A percentile compares a stretch with the other conserved stretches of the same genome.
Evolutionary conservation across 2,113 vertebrate species (phyloP).

Genomic region (Eudorcas thomsonii): DNA sequence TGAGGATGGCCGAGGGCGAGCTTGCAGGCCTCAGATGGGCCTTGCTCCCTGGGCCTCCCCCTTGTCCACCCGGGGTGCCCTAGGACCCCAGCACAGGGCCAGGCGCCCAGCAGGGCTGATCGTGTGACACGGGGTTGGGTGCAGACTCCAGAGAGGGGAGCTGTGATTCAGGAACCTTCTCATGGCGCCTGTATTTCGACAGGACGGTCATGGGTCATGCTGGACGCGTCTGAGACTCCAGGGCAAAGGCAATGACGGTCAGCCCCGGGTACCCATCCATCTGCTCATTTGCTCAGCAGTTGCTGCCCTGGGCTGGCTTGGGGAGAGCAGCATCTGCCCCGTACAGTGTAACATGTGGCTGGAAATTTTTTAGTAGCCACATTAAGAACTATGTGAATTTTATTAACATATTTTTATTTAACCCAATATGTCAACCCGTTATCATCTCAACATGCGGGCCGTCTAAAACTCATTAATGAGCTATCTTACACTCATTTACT

Average conservation of each 20-base stretch:
- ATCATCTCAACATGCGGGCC: background rate
- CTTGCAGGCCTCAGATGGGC: background rate
- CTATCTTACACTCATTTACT: background rate
- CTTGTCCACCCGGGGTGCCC: background rate
- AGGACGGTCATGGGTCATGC: background rate
- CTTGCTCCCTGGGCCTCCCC: background rate
- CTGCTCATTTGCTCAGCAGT: background rate
- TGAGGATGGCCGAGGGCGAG: background rate
- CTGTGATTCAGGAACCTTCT: too few species aligned
- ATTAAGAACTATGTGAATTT: background rate
- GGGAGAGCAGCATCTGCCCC: too few species aligned
- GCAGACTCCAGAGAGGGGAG: background rate
- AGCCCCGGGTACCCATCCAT: rapidly evolving
- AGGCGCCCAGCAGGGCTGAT: rapidly evolving
- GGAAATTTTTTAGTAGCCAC: background rate
- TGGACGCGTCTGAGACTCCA: background rate
- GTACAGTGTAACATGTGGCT: rapidly evolving
- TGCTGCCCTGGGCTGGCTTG: background rate
- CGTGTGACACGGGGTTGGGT: rapidly evolving
- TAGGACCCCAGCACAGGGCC: background rate
- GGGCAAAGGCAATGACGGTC: background rate
- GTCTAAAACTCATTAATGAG: background rate
- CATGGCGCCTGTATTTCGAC: rapidly evolving
- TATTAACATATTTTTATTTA: background rate
- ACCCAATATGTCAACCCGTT: background rate